Evolutionary conservation across 2,113 vertebrate species (phyloP).

Genomic region (Corynorhinus townsendii): DNA sequence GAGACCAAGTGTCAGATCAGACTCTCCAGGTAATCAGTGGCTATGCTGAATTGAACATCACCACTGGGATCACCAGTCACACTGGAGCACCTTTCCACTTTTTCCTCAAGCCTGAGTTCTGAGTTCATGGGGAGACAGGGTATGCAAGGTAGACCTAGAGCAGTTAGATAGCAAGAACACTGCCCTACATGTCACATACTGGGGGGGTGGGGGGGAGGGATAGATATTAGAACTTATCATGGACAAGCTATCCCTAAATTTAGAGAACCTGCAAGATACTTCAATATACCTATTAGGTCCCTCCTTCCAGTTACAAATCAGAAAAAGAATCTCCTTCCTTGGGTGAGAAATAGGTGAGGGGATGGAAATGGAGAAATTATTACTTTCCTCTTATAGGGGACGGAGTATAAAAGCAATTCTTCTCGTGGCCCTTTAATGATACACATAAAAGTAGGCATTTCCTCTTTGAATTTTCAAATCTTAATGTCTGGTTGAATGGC

Average conservation of each 20-base stretch:
- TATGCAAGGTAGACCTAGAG: background rate
- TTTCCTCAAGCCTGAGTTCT: too few species aligned
- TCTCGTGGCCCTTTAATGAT: background rate
- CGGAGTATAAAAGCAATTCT: background rate
- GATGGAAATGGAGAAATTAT: background rate
- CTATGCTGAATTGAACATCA: background rate
- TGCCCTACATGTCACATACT: fast-evolving
- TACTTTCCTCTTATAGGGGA: background rate
- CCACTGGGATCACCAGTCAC: fast-evolving
- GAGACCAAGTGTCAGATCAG: background rate
- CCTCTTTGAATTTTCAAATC: background rate
- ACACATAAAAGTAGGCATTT: background rate
- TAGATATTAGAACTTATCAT: background rate
- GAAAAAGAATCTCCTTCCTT: background rate
- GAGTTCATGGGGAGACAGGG: background rate
- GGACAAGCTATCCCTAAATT: background rate
- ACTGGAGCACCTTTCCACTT: background rate
- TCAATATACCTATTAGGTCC: background rate
- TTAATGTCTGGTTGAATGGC: background rate
- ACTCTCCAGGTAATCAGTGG: background rate
- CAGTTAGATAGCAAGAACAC: background rate
- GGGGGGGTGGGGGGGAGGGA: background rate
- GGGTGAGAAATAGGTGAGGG: background rate
- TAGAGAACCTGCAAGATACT: background rate
- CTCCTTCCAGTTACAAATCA: background rate